phyloP scores from a whole-genome alignment of 1,140 invertebrate species.

The Drosophila funebris region DNA sequence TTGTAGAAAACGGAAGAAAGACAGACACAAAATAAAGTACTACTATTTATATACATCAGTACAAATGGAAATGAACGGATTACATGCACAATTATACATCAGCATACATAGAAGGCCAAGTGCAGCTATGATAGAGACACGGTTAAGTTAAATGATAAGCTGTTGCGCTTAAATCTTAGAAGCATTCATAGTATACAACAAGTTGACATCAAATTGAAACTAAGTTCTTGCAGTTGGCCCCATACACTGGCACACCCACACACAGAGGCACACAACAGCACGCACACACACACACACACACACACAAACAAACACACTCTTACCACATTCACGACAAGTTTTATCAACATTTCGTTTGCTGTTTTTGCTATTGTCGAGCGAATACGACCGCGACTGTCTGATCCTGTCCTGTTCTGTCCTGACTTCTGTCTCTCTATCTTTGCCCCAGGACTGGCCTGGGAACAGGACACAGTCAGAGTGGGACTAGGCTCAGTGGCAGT shows the following conservation, averaged over 20 bases:
- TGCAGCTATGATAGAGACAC: conserved; percentile 14
- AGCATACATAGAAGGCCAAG: conserved; percentile 48
- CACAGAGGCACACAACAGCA: background rate
- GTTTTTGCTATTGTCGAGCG: conserved; percentile 11
- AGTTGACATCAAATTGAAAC: conserved; percentile 24
- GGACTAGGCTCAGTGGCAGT: conserved; percentile 32
- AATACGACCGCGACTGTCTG: conserved; percentile 39
- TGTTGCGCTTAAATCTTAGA: conserved; percentile 25
- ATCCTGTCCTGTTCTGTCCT: conserved; percentile 41
- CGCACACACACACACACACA: background rate
- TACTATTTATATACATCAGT: background rate
- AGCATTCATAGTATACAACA: conserved; percentile 8
- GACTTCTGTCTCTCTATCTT: conserved; percentile 9
- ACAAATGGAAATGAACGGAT: conserved; percentile 10
- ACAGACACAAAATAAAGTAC: conserved; percentile 7
- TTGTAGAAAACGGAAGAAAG: conserved; percentile 11
- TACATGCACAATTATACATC: conserved; percentile 50
- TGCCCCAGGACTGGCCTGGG: conserved; percentile 17
- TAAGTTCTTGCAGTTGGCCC: conserved; percentile 19
- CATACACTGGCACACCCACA: conserved; percentile 5
- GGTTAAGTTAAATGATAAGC: conserved; percentile 39
- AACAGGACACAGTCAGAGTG: background rate
- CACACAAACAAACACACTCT: background rate
- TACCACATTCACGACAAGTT: conserved; percentile 59
- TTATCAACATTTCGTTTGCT: conserved; percentile 63